Conservation (phyloP, 2,888 invertebrate genomes). For the Isoperla grammatica region DNA sequence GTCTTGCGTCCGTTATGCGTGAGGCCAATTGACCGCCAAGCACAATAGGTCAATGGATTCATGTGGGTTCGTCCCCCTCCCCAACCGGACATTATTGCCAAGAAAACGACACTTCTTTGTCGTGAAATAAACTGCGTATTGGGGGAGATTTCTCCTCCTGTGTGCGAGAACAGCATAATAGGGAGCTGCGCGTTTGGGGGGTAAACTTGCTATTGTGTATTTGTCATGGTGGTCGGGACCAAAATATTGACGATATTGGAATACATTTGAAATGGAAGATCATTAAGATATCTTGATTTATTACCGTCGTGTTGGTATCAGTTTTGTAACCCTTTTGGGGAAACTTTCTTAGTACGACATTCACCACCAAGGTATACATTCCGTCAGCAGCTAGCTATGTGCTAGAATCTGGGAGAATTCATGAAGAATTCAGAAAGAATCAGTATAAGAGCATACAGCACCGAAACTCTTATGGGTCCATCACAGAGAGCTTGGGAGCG, state of each 20-base stretch:
- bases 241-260: background rate
- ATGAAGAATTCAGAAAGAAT: no score
- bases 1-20: background rate
- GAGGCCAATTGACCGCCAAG: conserved; percentile 10
- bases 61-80: background rate
- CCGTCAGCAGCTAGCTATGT: no score
- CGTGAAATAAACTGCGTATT: background rate
- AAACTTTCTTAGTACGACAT: no score
- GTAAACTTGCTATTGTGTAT: background rate
- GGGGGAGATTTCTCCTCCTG: background rate
- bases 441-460: no score
- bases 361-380: no score
- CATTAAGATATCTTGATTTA: no score
- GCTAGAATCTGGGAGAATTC: background rate
- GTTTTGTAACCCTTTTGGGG: no score
- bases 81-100: conserved; percentile 3
- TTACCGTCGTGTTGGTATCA: no score
- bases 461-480: no score
- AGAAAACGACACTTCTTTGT: background rate
- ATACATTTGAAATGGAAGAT: no score
- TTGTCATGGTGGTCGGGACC: background rate
- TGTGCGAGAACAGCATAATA: background rate
- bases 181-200: background rate
- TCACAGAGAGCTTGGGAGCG: background rate
- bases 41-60: conserved; percentile 12